These are phyloP conservation scores for Porites lobata DNA, from an alignment of 92 coral and sea anemone species.

Conservation along the genomic window DNA sequence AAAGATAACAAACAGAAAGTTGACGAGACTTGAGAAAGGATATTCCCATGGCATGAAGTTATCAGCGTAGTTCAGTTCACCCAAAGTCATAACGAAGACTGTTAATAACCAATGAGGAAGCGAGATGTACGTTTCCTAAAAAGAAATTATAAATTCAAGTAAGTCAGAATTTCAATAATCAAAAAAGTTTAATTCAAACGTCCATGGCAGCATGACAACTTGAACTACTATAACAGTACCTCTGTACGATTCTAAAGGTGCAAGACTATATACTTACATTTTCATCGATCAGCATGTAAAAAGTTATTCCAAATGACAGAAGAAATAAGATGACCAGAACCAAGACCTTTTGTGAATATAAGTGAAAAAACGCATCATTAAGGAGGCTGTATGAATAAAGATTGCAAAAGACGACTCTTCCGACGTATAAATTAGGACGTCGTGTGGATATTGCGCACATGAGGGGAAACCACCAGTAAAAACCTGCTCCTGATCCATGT, in stretches of 20 bases:
- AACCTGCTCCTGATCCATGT: too few species aligned
- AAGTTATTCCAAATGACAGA: slow-evolving; percentile 90
- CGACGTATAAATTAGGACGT: too few species aligned
- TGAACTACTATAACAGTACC: too few species aligned
- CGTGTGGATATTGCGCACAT: too few species aligned
- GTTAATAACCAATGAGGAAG: slow-evolving; percentile 72
- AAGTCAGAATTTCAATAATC: neutral
- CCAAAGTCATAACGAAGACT: slow-evolving; percentile 87
- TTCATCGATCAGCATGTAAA: slow-evolving; percentile 80
- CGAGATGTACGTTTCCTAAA: slow-evolving; percentile 42
- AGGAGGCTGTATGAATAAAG: too few species aligned
- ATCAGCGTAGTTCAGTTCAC: slow-evolving; percentile 82
- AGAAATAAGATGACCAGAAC: slow-evolving; percentile 72
- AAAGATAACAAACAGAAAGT: slow-evolving; percentile 73
- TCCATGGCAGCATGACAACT: too few species aligned
- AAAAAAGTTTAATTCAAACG: too few species aligned
- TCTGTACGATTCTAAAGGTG: too few species aligned
- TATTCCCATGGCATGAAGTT: slow-evolving; percentile 73
- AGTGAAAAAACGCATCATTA: neutral
- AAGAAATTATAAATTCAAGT: neutral
- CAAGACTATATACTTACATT: slow-evolving; percentile 44
- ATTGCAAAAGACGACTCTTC: too few species aligned
- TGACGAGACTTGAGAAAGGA: slow-evolving; percentile 63
- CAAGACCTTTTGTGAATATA: slow-evolving; percentile 63
- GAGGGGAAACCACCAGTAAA: too few species aligned